Percentiles rank a stretch among this genome's conserved stretches.
phyloP scores from a whole-genome alignment of 1,140 invertebrate genomes.

The Drosophila sulfurigaster region DNA sequence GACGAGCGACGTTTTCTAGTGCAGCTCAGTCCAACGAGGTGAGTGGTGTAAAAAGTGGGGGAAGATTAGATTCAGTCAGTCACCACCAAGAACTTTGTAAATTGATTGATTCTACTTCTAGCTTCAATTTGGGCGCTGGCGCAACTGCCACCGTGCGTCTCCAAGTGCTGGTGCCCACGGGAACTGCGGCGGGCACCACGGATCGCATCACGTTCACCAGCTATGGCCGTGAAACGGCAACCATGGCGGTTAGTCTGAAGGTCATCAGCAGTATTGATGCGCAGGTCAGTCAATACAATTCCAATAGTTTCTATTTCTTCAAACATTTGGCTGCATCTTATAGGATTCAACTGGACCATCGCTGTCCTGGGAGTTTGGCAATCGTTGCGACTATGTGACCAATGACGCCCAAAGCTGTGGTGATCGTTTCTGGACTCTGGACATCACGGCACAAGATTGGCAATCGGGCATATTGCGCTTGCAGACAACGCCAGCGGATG shows the following conservation, averaged over 20 bases:
- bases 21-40: conserved; percentile 84
- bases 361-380: conserved; percentile 86
- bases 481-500: conserved; percentile 85
- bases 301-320: too few relatives aligned
- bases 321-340: background rate
- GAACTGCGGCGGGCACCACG: conserved; percentile 85
- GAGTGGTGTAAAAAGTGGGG: background rate
- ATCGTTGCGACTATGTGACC: conserved; percentile 70
- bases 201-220: conserved; percentile 87
- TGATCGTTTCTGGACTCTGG: conserved; percentile 87
- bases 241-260: conserved; percentile 70
- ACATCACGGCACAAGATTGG: conserved; percentile 87
- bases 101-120: conserved; percentile 15
- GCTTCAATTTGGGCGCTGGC: conserved; percentile 85
- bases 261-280: conserved; percentile 70
- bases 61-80: background rate
- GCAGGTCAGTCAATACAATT: conserved; percentile 45
- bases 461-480: conserved; percentile 87
- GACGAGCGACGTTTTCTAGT: conserved; percentile 86
- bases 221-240: conserved; percentile 79
- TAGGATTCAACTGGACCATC: conserved; percentile 84
- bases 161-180: conserved; percentile 85
- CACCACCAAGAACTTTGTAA: background rate
- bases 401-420: conserved; percentile 85
- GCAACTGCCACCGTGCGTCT: conserved; percentile 86